phyloP scores from a whole-genome alignment of 2,113 vertebrate genomes.

The Peromyscus californicus region DNA sequence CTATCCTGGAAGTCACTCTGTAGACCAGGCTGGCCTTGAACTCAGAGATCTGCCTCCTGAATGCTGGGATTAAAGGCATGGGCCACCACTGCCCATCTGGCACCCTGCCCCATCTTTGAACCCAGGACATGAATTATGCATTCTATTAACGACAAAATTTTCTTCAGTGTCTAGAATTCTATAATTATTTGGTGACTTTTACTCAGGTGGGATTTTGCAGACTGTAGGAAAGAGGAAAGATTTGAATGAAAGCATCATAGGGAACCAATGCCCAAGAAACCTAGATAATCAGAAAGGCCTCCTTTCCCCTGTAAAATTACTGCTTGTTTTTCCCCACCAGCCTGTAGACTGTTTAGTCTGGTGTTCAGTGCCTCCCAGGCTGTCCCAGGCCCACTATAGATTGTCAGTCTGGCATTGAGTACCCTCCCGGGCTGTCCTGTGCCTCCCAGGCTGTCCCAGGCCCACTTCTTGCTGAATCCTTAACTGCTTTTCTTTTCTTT shows the following conservation, averaged over 20 bases:
- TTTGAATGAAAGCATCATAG: slow-evolving; percentile 7
- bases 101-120: slow-evolving; percentile 5
- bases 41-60: background rate
- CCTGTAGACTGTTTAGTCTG: background rate
- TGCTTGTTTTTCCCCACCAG: background rate
- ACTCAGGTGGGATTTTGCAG: slow-evolving; percentile 44
- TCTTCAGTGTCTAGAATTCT: slow-evolving; percentile 21
- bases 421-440: too few relatives aligned
- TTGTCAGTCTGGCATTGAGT: too few relatives aligned
- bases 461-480: background rate
- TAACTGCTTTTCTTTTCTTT: background rate
- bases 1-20: background rate
- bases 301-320: background rate
- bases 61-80: background rate
- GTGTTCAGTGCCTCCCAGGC: background rate
- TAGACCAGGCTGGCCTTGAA: background rate
- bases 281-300: background rate
- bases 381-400: too few relatives aligned
- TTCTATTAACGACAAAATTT: slow-evolving; percentile 31
- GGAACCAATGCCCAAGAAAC: background rate
- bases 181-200: slow-evolving; percentile 19
- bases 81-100: background rate
- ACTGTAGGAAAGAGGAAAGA: slow-evolving; percentile 34
- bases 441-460: background rate
- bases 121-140: background rate